A percentile compares a stretch with the other conserved stretches of the same genome.
phyloP scores from a whole-genome alignment of 2,797 vertebrate genomes.

The Pseudopleuronectes americanus region DNA sequence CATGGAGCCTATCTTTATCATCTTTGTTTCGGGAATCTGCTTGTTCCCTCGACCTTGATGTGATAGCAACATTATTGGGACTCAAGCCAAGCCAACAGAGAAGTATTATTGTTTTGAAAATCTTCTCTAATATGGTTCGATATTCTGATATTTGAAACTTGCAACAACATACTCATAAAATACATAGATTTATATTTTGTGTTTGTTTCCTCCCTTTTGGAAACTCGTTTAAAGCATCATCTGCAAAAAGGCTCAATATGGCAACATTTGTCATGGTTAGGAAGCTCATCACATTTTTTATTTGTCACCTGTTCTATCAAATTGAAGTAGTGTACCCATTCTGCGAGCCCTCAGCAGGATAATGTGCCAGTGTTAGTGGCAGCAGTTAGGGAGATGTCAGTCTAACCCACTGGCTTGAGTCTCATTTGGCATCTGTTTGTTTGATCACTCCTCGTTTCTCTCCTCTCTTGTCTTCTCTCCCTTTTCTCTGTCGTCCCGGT shows the following conservation, averaged over 20 bases:
- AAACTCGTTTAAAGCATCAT: slow-evolving; percentile 27
- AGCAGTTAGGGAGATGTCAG: slow-evolving; percentile 53
- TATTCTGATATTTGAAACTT: slow-evolving; percentile 12
- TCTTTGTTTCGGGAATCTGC: slow-evolving; percentile 45
- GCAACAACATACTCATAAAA: slow-evolving; percentile 17
- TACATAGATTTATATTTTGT: slow-evolving; percentile 3
- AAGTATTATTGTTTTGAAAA: slow-evolving; percentile 14
- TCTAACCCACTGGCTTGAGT: slow-evolving; percentile 68
- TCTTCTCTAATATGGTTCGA: slow-evolving; percentile 10
- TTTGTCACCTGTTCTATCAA: slow-evolving; percentile 70
- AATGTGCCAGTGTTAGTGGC: slow-evolving; percentile 59
- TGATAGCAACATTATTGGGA: slow-evolving; percentile 38
- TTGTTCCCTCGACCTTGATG: slow-evolving; percentile 42
- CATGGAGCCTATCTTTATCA: slow-evolving; percentile 33
- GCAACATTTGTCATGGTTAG: slow-evolving; percentile 38
- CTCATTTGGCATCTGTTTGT: slow-evolving; percentile 77
- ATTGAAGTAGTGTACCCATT: slow-evolving; percentile 58
- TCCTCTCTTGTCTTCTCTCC: too few species aligned
- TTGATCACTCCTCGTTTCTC: slow-evolving; percentile 43
- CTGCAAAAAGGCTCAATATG: slow-evolving; percentile 37
- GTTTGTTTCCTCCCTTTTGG: background rate
- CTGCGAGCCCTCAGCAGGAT: slow-evolving; percentile 57
- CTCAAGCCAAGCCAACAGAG: slow-evolving; percentile 21
- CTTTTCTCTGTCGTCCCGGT: too few species aligned
- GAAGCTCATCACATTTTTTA: slow-evolving; percentile 54